Evolutionary conservation across 1,140 invertebrate genomes (phyloP), one percentile per base, ranked within the genome.

Genomic region (Asbolus verrucosus): DNA sequence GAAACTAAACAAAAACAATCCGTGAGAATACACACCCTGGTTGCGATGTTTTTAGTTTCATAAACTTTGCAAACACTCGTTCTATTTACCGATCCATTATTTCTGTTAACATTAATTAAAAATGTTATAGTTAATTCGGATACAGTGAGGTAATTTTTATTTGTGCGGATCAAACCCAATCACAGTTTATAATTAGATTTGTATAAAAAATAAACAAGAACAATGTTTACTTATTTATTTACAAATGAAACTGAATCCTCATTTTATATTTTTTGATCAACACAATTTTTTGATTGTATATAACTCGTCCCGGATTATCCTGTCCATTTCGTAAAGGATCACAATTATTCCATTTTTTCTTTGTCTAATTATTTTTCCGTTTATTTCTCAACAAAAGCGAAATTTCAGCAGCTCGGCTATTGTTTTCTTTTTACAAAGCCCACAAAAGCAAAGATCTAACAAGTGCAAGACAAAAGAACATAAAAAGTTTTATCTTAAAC

Each of bases 81-180:
- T 8, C 4, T 30, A 30, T 30, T 30, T 30, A 30, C 9, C 27
- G 4, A 30, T 5, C 30, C 16, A 36, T 24, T 63, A 63, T 63
- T 63, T 41, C 33, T 41, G 18, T 14, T 63, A 63, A 63, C 39
- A n/a, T 39, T 41, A 63, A 63, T 63, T 63, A 41, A 63, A 63
- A 63, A 19, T 11, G 61, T 39, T 63, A 39, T 24, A n/a, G 46
- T 13, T 54, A 54, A 21, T 54, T 54, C 16, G n/a, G 1, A 24
- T n/a, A 9, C 16, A n/a, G 14, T 9, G 3, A 27, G 59, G n/a
- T 24, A 63, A 41, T 21, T 41, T 19, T 39, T 63, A 31, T 63
- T 63, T 63, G 24, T 24, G 13, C 61, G 11, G 11, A 39, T 24
- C 39, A 63, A 63, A 21, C 9, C n/a, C 18, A 21, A 63, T 63